Percentiles rank a stretch among this genome's conserved stretches.
These are phyloP conservation scores for Drosophila serrata DNA, from an alignment of 1,140 invertebrate species.

Conservation along the genomic window DNA sequence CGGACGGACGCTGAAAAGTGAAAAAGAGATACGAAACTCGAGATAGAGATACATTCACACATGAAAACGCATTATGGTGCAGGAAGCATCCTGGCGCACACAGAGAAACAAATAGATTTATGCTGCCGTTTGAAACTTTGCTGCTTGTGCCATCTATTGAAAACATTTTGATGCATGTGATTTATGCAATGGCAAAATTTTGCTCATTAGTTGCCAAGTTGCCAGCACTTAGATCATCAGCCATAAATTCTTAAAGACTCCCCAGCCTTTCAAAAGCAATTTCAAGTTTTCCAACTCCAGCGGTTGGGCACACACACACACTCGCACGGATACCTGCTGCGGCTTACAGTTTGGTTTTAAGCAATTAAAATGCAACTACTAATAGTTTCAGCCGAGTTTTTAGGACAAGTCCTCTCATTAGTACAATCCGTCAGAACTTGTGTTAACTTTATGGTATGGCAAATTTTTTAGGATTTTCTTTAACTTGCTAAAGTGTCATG, in stretches of 20 bases:
- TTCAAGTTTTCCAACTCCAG: slow-evolving; percentile 28
- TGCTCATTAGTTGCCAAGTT: slow-evolving; percentile 80
- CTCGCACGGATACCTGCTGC: slow-evolving; percentile 19
- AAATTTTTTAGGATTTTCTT: background rate
- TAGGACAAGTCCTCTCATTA: slow-evolving; percentile 20
- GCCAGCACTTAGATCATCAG: slow-evolving; percentile 48
- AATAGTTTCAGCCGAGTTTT: slow-evolving; percentile 30
- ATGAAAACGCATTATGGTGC: slow-evolving; percentile 13
- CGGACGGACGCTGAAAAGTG: slow-evolving; percentile 39
- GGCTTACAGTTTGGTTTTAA: slow-evolving; percentile 9
- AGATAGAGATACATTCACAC: slow-evolving; percentile 48
- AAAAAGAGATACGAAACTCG: slow-evolving; percentile 48
- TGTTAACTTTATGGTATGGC: background rate
- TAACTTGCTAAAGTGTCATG: background rate
- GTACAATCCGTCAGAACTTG: background rate
- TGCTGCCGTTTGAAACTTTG: slow-evolving; percentile 69
- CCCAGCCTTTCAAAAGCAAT: slow-evolving; percentile 44
- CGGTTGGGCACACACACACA: slow-evolving; percentile 10
- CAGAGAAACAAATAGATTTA: slow-evolving; percentile 69
- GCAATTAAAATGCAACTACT: slow-evolving; percentile 45
- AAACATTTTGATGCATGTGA: slow-evolving; percentile 81
- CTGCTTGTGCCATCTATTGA: slow-evolving; percentile 67
- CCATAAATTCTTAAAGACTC: slow-evolving; percentile 66
- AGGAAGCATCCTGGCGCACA: slow-evolving; percentile 28
- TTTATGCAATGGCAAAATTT: slow-evolving; percentile 77